Conservation (phyloP, 2,888 invertebrate genomes). For the Nomada ruficornis region DNA sequence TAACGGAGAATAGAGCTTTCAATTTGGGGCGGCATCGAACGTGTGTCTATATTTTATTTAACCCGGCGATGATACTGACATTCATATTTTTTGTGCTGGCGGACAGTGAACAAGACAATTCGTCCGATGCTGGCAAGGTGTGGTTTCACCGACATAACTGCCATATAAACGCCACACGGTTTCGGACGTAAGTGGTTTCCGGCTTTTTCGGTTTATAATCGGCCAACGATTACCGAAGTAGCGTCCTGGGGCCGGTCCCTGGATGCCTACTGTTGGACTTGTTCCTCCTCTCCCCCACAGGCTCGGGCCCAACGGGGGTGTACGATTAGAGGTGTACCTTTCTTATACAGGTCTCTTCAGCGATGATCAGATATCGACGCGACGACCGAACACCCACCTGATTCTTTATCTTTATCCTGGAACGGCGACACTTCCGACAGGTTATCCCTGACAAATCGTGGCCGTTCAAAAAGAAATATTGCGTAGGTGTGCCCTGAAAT, state of each 20-base stretch:
- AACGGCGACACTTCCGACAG: slow-evolving; percentile 66
- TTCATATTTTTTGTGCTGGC: slow-evolving; percentile 15
- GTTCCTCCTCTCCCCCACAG: slow-evolving; percentile 46
- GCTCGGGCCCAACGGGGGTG: slow-evolving; percentile 72
- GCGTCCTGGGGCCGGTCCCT: slow-evolving; percentile 78
- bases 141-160: slow-evolving; percentile 73
- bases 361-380: slow-evolving; percentile 68
- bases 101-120: slow-evolving; percentile 48
- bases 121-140: slow-evolving; percentile 62
- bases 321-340: slow-evolving; percentile 76
- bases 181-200: slow-evolving; percentile 82
- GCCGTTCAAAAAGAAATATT: slow-evolving; percentile 63
- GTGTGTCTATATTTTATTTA: not conserved
- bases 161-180: slow-evolving; percentile 77
- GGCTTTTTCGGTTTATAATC: slow-evolving; percentile 84
- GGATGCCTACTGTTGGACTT: slow-evolving; percentile 81
- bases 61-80: slow-evolving; percentile 19
- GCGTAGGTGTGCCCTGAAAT: slow-evolving; percentile 41
- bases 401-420: slow-evolving; percentile 59
- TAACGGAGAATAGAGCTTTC: not conserved
- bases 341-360: slow-evolving; percentile 73
- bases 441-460: slow-evolving; percentile 63
- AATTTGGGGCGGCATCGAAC: not conserved
- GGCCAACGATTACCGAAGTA: slow-evolving; percentile 80
- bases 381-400: slow-evolving; percentile 57